Evolutionary conservation across 2,888 invertebrate genomes (phyloP).

Genomic region (Hemicrepidius hirtus): DNA sequence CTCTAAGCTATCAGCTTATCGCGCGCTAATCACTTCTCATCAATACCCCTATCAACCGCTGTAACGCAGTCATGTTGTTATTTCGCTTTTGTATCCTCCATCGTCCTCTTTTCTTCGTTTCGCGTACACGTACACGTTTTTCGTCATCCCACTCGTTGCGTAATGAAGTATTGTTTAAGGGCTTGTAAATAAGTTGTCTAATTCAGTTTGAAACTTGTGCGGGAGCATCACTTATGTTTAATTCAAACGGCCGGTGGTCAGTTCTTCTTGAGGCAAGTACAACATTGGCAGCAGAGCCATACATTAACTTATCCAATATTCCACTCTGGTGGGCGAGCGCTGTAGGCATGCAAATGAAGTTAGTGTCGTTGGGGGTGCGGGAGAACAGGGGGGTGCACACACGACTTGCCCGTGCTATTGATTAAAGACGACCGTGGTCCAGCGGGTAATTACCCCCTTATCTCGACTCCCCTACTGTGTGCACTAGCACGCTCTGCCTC

Average conservation of each 20-base stretch:
- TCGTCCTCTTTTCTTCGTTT: slow-evolving; percentile 22
- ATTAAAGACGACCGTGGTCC: slow-evolving; percentile 72
- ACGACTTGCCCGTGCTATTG: slow-evolving; percentile 69
- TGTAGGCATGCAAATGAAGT: slow-evolving; percentile 73
- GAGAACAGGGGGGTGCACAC: slow-evolving; percentile 59
- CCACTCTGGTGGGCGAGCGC: slow-evolving; percentile 70
- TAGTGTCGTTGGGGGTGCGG: slow-evolving; percentile 66
- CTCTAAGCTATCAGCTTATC: slow-evolving; percentile 59
- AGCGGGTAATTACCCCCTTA: slow-evolving; percentile 71
- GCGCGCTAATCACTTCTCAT: slow-evolving; percentile 61
- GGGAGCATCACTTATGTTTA: slow-evolving; percentile 48
- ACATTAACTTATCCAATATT: slow-evolving; percentile 72
- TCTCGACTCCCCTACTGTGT: slow-evolving; percentile 64
- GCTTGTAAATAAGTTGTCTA: slow-evolving; percentile 46
- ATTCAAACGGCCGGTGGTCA: slow-evolving; percentile 57
- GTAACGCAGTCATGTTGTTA: slow-evolving; percentile 44
- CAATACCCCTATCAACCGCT: slow-evolving; percentile 59
- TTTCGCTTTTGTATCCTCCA: slow-evolving; percentile 30
- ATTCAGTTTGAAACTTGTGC: slow-evolving; percentile 50
- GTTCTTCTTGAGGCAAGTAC: slow-evolving; percentile 58
- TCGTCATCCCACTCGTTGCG: neutral
- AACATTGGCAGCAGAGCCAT: slow-evolving; percentile 64
- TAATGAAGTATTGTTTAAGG: slow-evolving; percentile 46
- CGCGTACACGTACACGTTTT: neutral
- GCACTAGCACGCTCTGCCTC: slow-evolving; percentile 53